Percentiles rank a stretch among this genome's conserved stretches.
phyloP scores from a whole-genome alignment of 2,113 vertebrate genomes.

The Rhineura floridana region DNA sequence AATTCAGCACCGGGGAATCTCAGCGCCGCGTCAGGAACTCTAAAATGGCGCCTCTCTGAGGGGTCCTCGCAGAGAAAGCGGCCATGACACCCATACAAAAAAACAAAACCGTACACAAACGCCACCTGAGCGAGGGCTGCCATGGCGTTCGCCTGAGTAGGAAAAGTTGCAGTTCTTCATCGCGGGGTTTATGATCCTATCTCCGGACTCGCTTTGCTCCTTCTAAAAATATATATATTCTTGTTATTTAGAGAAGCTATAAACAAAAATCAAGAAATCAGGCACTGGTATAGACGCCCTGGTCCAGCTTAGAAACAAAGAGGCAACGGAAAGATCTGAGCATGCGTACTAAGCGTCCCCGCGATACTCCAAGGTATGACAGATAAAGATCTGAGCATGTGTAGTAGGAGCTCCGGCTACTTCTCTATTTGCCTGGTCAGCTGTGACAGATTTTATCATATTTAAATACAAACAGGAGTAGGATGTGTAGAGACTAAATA shows the following conservation, averaged over 20 bases:
- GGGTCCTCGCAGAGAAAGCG: conserved; percentile 48
- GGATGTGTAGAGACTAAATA: too few species aligned
- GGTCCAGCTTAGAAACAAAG: accelerated
- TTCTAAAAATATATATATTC: background rate
- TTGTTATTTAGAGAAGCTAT: background rate
- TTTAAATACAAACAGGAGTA: too few species aligned
- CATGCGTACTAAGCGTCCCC: background rate
- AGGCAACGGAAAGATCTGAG: background rate
- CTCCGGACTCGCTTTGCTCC: too few species aligned
- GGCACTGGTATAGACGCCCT: background rate
- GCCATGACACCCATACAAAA: conserved; percentile 10
- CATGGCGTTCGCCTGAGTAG: background rate
- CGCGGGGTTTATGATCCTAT: accelerated
- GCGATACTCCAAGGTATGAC: too few species aligned
- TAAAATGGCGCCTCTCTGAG: conserved; percentile 71
- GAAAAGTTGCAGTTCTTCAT: accelerated
- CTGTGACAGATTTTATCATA: too few species aligned
- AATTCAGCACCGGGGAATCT: background rate
- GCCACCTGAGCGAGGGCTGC: background rate
- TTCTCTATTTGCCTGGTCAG: too few species aligned
- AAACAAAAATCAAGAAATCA: background rate
- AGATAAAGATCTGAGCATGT: background rate
- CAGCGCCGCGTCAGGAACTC: background rate
- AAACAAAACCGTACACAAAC: accelerated
- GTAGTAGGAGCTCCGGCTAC: too few species aligned